Evolutionary conservation across 2,113 vertebrate species (phyloP).

Genomic region (Lynx canadensis): DNA sequence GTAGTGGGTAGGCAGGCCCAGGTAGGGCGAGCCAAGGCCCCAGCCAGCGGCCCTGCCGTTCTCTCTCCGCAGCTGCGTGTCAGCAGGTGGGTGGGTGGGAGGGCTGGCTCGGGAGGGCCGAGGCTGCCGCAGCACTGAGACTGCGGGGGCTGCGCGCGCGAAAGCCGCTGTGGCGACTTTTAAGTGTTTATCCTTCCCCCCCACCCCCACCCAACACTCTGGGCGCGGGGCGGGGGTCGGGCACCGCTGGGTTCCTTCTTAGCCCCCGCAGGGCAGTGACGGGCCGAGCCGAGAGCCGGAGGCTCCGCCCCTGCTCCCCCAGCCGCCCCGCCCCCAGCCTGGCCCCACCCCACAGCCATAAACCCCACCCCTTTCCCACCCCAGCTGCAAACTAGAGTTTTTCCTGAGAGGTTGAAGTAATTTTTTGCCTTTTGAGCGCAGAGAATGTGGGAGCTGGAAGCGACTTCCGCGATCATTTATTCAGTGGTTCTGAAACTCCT

Average conservation of each 20-base stretch:
- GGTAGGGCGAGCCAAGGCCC: background rate
- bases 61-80: background rate
- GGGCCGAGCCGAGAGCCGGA: fast-evolving
- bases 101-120: background rate
- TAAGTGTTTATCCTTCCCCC: background rate
- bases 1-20: background rate
- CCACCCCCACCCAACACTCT: background rate
- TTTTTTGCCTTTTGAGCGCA: background rate
- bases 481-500: background rate
- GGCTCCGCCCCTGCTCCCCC: background rate
- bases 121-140: background rate
- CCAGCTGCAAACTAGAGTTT: background rate
- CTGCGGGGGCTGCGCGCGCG: background rate
- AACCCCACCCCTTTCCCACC: background rate
- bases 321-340: no score
- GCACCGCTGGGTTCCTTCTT: fast-evolving
- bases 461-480: background rate
- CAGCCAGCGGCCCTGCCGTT: background rate
- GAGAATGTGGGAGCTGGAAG: background rate
- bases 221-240: fast-evolving
- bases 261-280: fast-evolving
- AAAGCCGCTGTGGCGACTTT: background rate
- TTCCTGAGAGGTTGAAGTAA: background rate
- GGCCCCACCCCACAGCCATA: background rate
- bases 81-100: background rate